A percentile compares a stretch with the other conserved stretches of the same genome.
Conservation (phyloP, 1,140 invertebrate genomes). For the Drosophila ogumai region DNA sequence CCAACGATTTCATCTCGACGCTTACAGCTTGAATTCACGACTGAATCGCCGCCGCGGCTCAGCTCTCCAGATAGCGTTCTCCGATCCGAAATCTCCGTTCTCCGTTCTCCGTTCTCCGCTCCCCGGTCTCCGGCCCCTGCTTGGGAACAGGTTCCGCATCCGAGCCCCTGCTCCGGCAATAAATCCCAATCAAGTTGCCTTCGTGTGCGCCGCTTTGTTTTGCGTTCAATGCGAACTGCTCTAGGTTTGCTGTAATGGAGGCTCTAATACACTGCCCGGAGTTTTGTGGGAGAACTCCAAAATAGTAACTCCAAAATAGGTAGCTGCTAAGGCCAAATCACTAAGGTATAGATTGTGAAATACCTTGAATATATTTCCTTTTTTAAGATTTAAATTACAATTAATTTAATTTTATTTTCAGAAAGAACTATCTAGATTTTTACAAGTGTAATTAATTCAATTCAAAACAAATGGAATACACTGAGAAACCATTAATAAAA, state of each 20-base stretch:
- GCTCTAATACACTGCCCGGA: neutral
- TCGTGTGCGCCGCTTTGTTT: conserved; percentile 8
- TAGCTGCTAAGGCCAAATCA: neutral
- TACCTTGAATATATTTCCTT: neutral
- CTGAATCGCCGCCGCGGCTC: conserved; percentile 9
- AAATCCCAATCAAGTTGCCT: conserved; percentile 34
- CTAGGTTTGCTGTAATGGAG: conserved; percentile 3
- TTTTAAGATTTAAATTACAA: neutral
- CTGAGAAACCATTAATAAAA: neutral
- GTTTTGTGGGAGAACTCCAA: neutral
- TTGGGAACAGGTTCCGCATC: conserved; percentile 19
- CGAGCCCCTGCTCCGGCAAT: neutral
- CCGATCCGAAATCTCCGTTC: neutral
- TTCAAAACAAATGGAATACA: neutral
- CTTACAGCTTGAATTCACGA: conserved; percentile 21
- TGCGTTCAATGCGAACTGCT: conserved; percentile 25
- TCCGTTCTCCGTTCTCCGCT: neutral
- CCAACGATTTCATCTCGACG: conserved; percentile 52
- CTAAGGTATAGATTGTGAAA: neutral
- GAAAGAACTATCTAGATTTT: neutral
- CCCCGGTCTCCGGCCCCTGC: neutral
- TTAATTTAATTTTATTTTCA: no score
- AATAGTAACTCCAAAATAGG: neutral
- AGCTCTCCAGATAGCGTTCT: conserved; percentile 4
- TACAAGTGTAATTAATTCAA: neutral